Percentiles rank a stretch among this genome's conserved stretches.
These are phyloP conservation scores for Stenodera caucasica DNA, from an alignment of 2,888 invertebrate genomes.

Conservation along the genomic window DNA sequence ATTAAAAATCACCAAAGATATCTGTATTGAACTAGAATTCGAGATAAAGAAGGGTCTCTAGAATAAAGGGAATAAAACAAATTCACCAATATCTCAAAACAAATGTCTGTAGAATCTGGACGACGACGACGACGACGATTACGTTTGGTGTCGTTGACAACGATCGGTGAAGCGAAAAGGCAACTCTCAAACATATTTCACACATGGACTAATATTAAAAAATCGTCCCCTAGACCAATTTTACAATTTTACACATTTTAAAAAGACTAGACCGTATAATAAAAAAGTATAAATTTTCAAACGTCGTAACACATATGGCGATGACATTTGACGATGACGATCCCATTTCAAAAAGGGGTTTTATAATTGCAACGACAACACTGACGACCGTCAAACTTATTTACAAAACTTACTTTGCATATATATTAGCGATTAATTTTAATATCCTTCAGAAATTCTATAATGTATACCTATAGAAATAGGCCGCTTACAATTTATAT, in stretches of 20 bases:
- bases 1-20: background rate
- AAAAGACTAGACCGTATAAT: constrained; percentile 35
- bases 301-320: constrained; percentile 36
- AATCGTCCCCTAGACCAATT: constrained; percentile 41
- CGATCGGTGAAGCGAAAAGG: background rate
- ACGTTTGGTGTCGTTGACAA: constrained; percentile 4
- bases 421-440: constrained; percentile 55
- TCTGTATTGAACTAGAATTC: constrained; percentile 3
- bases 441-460: constrained; percentile 34
- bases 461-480: no score
- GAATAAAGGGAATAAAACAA: constrained; percentile 32
- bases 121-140: constrained; percentile 15
- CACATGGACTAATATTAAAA: constrained; percentile 44
- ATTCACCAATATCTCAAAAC: constrained; percentile 44
- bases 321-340: constrained; percentile 43
- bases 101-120: constrained; percentile 36
- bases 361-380: constrained; percentile 52
- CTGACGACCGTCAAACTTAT: constrained; percentile 46
- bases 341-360: constrained; percentile 47
- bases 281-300: constrained; percentile 50
- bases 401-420: constrained; percentile 52
- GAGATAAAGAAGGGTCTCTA: constrained; percentile 21
- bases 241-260: constrained; percentile 50
- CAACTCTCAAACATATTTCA: constrained; percentile 37
- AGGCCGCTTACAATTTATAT: no score